These are phyloP conservation scores for Morus bassanus DNA, from an alignment of 2,797 vertebrate species.

Conservation along the genomic window DNA sequence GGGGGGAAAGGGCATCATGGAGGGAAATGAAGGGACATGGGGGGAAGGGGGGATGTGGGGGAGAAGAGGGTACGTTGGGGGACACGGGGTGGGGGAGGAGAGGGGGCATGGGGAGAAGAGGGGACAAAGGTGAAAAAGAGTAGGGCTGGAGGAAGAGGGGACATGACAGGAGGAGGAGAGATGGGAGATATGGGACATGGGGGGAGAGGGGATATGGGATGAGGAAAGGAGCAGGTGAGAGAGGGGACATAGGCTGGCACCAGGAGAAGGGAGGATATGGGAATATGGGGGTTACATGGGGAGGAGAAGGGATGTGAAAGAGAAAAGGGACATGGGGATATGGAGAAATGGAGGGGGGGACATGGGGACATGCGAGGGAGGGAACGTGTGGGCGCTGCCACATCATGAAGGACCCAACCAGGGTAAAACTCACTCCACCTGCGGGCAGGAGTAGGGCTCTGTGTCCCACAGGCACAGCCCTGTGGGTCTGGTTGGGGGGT, in stretches of 20 bases:
- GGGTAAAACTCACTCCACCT: not conserved
- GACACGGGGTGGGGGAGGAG: no score
- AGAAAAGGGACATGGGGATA: accelerated
- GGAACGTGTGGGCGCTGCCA: not conserved
- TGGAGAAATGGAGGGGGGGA: no score
- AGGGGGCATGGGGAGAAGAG: no score
- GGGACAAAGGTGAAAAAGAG: not conserved
- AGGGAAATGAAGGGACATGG: no score
- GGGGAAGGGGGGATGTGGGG: no score
- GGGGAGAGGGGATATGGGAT: not conserved
- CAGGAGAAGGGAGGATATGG: not conserved
- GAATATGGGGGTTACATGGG: no score
- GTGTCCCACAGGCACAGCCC: accelerated
- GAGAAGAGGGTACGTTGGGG: no score
- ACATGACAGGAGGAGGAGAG: not conserved
- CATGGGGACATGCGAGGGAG: accelerated
- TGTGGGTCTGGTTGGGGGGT: accelerated
- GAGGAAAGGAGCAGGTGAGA: not conserved
- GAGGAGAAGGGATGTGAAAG: no score
- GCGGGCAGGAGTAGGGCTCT: accelerated
- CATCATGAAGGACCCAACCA: not conserved
- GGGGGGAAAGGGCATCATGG: no score
- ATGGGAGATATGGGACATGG: not conserved
- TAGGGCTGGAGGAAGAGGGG: not conserved
- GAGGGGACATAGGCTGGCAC: accelerated